phyloP scores from a whole-genome alignment of 2,113 vertebrate species.

The Rattus norvegicus region GRCr8 NC_086020.1:26603001-26603500 shows the following conservation, averaged over 20 bases:
- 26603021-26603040: constrained; percentile 96
- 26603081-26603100: constrained; percentile 93
- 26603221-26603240: background rate
- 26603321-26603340: too few relatives aligned
- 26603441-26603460: background rate
- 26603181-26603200: background rate
- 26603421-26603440: background rate
- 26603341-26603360: too few relatives aligned
- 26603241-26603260: too few relatives aligned
- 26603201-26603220: background rate
- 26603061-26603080: constrained; percentile 98
- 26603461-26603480: background rate
- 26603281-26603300: too few relatives aligned
- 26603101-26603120: constrained; percentile 97
- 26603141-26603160: background rate
- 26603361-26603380: too few relatives aligned
- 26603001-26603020: constrained; percentile 93
- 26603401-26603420: background rate
- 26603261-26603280: too few relatives aligned
- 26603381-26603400: too few relatives aligned
- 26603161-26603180: background rate
- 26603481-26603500: too few relatives aligned
- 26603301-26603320: too few relatives aligned
- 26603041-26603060: constrained; percentile 94
- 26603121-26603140: constrained; percentile 96